Evolutionary conservation across 2,888 invertebrate genomes (phyloP), one percentile per base, ranked within the genome.

Genomic region (Hirtodrosophila cameraria): DNA sequence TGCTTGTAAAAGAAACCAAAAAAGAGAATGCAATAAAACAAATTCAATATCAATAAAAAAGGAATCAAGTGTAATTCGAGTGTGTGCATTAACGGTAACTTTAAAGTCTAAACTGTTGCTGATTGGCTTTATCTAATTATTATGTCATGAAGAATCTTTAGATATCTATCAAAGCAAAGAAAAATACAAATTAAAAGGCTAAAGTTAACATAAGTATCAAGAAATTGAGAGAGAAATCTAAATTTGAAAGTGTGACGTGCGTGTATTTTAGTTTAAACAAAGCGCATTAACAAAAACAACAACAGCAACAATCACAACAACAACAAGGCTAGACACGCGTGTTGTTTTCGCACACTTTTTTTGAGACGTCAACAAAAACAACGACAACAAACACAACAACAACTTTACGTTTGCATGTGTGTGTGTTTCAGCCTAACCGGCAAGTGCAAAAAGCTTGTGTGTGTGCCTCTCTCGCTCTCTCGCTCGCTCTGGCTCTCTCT

Each of bases 81-180:
- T 46, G 16, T 39, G 35, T 60, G 41, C 60, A 60, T 49, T 61
- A 55, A 69, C 70, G 36, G 42, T n/a, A n/a, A n/a, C n/a, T n/a
- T n/a, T n/a, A 63, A 53, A 63, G 45, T 70, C 48, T 53, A 49
- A 63, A 58, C 68, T 57, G 70, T 63, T 63, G 49, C 49, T 41
- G 33, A 54, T 58, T 54, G 55, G 30, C n/a, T n/a, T 16, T 53
- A 65, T 52, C 65, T 60, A 46, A 39, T 38, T 63, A 59, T 84
- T 79, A 84, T 77, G 80, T 82, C 85, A 84, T 59, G 71, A 53
- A 71, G 78, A 64, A 59, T 50, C 50, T 36, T 25, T 25, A 28
- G 15, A 41, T 64, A 68, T 48, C 27, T 15, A 15, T 36, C 31
- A 54, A 39, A 31, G 27, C 23, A 16, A 45, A 57, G 36, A 30